These are phyloP conservation scores for Ceratoteleas bidentatus DNA, from an alignment of 1,140 invertebrate genomes.

Conservation along the genomic window DNA sequence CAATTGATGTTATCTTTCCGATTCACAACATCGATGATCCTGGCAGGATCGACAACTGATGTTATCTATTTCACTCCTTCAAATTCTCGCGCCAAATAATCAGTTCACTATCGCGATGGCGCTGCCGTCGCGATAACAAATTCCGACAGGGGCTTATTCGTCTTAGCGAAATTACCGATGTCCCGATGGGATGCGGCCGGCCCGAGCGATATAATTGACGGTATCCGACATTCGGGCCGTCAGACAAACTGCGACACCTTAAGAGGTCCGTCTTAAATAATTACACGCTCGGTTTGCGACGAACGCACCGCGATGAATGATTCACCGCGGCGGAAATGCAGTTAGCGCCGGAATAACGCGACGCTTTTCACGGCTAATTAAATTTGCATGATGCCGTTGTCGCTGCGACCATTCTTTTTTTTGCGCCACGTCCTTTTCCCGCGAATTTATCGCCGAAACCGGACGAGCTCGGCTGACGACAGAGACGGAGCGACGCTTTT, in stretches of 20 bases:
- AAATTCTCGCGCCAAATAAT: constrained; percentile 18
- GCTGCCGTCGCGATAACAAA: constrained; percentile 34
- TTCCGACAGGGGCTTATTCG: constrained; percentile 43
- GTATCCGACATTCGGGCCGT: constrained; percentile 40
- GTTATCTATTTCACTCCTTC: too few relatives aligned
- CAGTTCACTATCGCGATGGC: constrained; percentile 28
- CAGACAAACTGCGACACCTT: constrained; percentile 42
- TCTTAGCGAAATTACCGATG: constrained; percentile 51
- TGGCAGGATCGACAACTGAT: too few relatives aligned
- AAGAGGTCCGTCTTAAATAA: constrained; percentile 45
- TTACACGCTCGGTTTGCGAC: constrained; percentile 35
- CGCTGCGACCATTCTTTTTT: constrained; percentile 30
- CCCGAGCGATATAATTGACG: constrained; percentile 37
- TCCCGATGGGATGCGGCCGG: constrained; percentile 28
- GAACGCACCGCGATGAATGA: constrained; percentile 33
- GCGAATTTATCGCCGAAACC: too few relatives aligned
- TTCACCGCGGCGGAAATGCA: constrained; percentile 24
- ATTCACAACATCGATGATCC: too few relatives aligned
- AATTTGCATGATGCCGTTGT: constrained; percentile 21
- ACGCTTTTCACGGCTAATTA: constrained; percentile 26
- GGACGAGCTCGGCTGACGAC: too few relatives aligned
- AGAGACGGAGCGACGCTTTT: neutral
- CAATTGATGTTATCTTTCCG: too few relatives aligned
- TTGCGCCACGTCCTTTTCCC: constrained; percentile 15
- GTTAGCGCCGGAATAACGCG: constrained; percentile 26